These are phyloP conservation scores for Coelopa frigida DNA, from an alignment of 1,140 invertebrate species.

Conservation along the genomic window DNA sequence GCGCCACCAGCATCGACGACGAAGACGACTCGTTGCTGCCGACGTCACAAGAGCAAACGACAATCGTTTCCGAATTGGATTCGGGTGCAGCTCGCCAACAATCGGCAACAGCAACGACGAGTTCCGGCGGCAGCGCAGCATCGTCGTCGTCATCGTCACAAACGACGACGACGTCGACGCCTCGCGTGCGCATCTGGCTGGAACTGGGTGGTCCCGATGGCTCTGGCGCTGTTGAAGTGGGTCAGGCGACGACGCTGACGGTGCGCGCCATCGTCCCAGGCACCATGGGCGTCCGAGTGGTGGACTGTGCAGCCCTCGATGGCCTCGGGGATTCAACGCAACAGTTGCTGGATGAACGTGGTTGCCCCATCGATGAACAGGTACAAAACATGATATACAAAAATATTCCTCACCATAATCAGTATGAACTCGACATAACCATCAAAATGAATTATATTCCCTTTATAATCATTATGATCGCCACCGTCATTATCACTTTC, in stretches of 20 bases:
- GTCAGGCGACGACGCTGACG: conserved; percentile 60
- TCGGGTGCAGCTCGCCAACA: not conserved
- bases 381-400: too few relatives aligned
- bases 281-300: conserved; percentile 60
- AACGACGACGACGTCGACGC: conserved; percentile 15
- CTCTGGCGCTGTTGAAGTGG: conserved; percentile 55
- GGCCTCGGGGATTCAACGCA: conserved; percentile 63
- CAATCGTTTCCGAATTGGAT: not conserved
- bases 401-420: too few relatives aligned
- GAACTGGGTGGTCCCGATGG: conserved; percentile 51
- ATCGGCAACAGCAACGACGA: not conserved
- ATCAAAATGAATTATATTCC: too few relatives aligned
- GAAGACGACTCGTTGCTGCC: too few relatives aligned
- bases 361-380: conserved; percentile 62
- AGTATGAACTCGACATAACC: too few relatives aligned
- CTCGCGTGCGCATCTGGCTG: conserved; percentile 57
- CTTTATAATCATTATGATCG: too few relatives aligned
- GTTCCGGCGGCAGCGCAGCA: not conserved
- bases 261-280: conserved; percentile 62
- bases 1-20: not conserved
- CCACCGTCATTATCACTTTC: too few relatives aligned
- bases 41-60: conserved; percentile 2
- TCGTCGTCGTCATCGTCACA: not conserved
- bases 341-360: conserved; percentile 59
- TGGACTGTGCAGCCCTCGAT: conserved; percentile 66